Conservation (phyloP, 2,113 vertebrate genomes). For the Bubo blakistoni region DNA sequence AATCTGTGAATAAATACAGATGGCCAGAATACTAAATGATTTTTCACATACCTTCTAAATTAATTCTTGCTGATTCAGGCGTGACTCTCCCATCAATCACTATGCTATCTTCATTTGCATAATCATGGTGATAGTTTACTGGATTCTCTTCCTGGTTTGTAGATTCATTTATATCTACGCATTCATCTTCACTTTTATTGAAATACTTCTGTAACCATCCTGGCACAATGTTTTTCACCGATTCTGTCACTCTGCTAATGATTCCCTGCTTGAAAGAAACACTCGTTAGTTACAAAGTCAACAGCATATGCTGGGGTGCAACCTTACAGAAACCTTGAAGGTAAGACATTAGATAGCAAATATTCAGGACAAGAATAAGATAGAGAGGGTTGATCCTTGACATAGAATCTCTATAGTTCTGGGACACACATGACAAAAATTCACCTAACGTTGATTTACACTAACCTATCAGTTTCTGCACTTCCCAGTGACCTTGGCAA, state of each 20-base stretch:
- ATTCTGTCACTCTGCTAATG: conserved; percentile 92
- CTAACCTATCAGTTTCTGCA: neutral
- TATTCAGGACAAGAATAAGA: neutral
- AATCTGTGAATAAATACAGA: conserved; percentile 41
- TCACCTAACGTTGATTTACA: neutral
- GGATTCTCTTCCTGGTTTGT: conserved; percentile 68
- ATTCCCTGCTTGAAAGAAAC: conserved; percentile 78
- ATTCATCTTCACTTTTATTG: conserved; percentile 80
- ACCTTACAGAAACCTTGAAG: neutral
- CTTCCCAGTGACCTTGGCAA: neutral
- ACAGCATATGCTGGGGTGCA: neutral
- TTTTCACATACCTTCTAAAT: conserved; percentile 76
- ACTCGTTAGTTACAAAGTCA: neutral
- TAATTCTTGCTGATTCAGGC: conserved; percentile 84
- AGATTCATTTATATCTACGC: conserved; percentile 62
- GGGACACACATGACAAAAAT: neutral
- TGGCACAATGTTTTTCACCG: conserved; percentile 95
- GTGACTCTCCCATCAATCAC: conserved; percentile 79
- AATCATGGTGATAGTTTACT: conserved; percentile 63
- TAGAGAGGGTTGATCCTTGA: neutral
- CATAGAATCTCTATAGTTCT: neutral
- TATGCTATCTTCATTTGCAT: conserved; percentile 71
- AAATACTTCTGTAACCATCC: conserved; percentile 96
- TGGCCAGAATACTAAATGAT: conserved; percentile 24
- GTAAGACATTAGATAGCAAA: neutral